phyloP scores from a whole-genome alignment of 2,113 vertebrate genomes.

The Chaetorhynchus papuensis region DNA sequence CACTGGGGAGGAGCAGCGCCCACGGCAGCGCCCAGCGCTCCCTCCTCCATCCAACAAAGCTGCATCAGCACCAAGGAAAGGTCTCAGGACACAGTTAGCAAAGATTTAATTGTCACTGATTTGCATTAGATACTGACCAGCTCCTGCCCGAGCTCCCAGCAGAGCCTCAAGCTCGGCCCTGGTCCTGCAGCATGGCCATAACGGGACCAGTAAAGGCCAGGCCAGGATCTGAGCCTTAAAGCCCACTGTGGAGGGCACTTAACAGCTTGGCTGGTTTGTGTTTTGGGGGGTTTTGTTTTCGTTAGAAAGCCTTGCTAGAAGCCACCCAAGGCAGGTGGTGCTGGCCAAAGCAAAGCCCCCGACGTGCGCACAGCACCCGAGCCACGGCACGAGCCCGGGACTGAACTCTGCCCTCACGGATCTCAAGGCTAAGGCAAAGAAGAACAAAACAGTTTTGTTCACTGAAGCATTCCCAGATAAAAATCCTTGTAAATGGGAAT shows the following conservation, averaged over 20 bases:
- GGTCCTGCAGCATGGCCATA: not conserved
- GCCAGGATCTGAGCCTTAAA: not conserved
- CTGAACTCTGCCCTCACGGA: rapidly evolving
- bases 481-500: not conserved
- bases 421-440: not conserved
- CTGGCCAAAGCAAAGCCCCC: not conserved
- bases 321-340: not conserved
- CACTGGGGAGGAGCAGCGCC: not conserved
- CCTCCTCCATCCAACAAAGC: not conserved
- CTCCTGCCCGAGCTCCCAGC: not conserved
- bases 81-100: not conserved
- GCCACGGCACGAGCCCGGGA: rapidly evolving
- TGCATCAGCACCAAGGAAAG: not conserved
- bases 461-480: not conserved
- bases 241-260: not conserved
- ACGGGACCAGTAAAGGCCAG: not conserved
- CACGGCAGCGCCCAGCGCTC: not conserved
- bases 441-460: not conserved
- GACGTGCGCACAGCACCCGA: rapidly evolving
- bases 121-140: not conserved
- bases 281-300: not conserved
- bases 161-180: not conserved
- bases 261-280: not conserved
- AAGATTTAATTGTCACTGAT: not conserved
- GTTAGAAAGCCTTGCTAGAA: not conserved